These are phyloP conservation scores for Apodemus sylvaticus DNA, from an alignment of 2,113 vertebrate genomes.

Conservation along the genomic window DNA sequence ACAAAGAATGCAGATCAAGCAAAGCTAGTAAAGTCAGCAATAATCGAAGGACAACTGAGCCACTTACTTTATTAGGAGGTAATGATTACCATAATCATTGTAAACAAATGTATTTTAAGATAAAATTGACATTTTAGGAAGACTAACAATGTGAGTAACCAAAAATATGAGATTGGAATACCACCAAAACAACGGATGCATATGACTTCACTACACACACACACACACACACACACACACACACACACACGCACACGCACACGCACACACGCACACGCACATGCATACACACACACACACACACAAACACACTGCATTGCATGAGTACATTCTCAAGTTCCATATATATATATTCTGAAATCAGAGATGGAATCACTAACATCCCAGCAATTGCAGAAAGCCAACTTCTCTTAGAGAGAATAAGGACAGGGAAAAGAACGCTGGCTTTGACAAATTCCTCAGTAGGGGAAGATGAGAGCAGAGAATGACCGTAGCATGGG, in stretches of 20 bases:
- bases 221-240: neutral
- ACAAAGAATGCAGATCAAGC: too few species aligned
- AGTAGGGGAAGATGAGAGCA: neutral
- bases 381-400: neutral
- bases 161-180: neutral
- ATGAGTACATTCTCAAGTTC: too few species aligned
- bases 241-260: too few species aligned
- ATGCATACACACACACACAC: too few species aligned
- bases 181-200: neutral
- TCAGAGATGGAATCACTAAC: neutral
- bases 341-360: too few species aligned
- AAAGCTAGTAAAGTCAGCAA: neutral
- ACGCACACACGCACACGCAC: too few species aligned
- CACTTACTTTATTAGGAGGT: neutral
- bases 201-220: too few species aligned
- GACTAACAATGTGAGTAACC: neutral
- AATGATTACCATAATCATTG: neutral
- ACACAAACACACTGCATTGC: too few species aligned
- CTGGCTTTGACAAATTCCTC: neutral
- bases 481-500: neutral
- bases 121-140: slow-evolving; percentile 24
- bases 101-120: neutral
- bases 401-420: neutral
- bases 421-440: neutral
- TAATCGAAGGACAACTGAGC: neutral